Conservation (phyloP, 2,113 vertebrate species). For the Rattus norvegicus region DNA sequence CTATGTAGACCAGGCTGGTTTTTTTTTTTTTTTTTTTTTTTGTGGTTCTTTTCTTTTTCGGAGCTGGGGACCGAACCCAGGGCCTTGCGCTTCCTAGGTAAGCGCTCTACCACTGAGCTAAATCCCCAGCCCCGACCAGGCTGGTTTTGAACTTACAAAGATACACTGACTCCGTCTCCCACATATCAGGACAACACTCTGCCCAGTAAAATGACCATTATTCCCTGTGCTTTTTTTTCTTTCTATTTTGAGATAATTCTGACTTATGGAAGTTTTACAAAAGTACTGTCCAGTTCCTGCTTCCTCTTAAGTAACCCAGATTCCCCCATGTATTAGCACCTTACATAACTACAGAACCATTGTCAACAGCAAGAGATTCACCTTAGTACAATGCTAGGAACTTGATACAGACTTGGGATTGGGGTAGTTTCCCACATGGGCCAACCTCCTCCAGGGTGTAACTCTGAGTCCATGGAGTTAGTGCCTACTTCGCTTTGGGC, state of each 20-base stretch:
- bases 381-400: neutral
- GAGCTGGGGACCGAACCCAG: no score
- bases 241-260: neutral
- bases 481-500: neutral
- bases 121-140: no score
- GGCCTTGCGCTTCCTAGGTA: no score
- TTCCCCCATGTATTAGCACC: neutral
- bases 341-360: neutral
- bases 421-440: neutral
- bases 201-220: neutral
- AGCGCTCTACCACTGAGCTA: no score
- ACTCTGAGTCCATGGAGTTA: neutral
- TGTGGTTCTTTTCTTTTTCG: no score
- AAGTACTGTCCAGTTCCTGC: neutral
- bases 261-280: neutral
- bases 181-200: neutral
- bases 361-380: neutral
- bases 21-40: no score
- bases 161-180: no score
- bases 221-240: neutral
- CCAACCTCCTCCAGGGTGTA: neutral
- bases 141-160: neutral
- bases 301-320: neutral
- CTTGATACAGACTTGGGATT: neutral
- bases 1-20: neutral